Base-by-base conservation (phyloP, 2,113 vertebrate species). In the Cebidichthys violaceus region DNA sequence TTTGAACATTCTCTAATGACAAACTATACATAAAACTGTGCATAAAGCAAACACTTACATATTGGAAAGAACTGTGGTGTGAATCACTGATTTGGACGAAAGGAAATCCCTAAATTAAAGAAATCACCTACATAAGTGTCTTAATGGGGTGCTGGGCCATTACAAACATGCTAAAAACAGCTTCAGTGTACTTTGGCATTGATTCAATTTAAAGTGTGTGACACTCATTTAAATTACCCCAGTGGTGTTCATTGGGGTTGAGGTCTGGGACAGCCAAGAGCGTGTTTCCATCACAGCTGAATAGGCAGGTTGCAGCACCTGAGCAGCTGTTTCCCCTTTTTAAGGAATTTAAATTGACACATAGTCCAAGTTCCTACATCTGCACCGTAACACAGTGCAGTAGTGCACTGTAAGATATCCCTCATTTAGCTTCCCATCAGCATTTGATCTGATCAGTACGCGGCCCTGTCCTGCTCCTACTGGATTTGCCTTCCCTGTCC, bases 341-440 rank as follows among this genome's bases (percentile, higher is more conserved):
- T 69, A 47, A 90, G 81, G 82, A 89, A 89, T 92, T 88, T 85
- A 84, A 86, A 90, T 82, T 82, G 84, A 83, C n/a, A 65, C 70
- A 66, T 83, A 77, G 79, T 85, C 76, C 66, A 81, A 74, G 85
- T 79, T 82, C 68, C 41, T 64, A n/a, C 60, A n/a, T 87, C 81
- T 81, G 61, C 15, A 24, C 55, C 20, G 11, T 10, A n/a, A 54
- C 5, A 33, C 24, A 55, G 65, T 9, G n/a, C 37, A 31, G 50
- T 24, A n/a, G 33, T 27, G 47, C 17, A 62, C 67, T 79, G 52
- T 75, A 75, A 86, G 81, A 81, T 15, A 79, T 73, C 27, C 1
- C 22, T 71, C n/a, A 29, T 64, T 62, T 64, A 24, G 22, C 50
- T 59, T 75, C 24, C 24, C 33, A 72, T 83, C 59, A 77, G 69